These are phyloP conservation scores for Arrhamphus sclerolepis DNA, from an alignment of 2,797 vertebrate genomes.

Conservation along the genomic window DNA sequence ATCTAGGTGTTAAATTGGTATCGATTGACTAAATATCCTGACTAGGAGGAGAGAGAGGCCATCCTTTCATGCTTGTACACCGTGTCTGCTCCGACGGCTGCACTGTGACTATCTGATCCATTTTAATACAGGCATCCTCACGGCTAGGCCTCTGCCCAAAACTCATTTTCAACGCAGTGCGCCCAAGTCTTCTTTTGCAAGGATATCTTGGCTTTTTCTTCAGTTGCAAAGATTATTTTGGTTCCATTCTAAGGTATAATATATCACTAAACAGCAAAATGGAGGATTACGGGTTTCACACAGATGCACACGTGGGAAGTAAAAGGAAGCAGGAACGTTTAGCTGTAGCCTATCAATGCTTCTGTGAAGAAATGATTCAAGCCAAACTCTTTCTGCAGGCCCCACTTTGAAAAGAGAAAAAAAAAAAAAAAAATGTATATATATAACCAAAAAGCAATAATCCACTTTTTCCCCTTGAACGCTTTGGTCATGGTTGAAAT, in stretches of 20 bases:
- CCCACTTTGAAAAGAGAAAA: constrained; percentile 20
- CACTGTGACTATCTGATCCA: constrained; percentile 75
- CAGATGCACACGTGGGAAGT: constrained; percentile 14
- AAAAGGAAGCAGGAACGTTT: constrained; percentile 2
- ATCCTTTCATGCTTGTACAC: constrained; percentile 66
- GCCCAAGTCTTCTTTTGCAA: constrained; percentile 31
- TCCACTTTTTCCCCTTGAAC: constrained; percentile 33
- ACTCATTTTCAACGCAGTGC: constrained; percentile 66
- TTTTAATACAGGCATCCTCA: constrained; percentile 71
- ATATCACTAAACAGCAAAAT: constrained; percentile 31
- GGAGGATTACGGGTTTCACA: constrained; percentile 43
- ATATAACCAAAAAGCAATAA: constrained; percentile 27
- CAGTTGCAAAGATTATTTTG: constrained; percentile 42
- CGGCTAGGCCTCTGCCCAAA: constrained; percentile 58
- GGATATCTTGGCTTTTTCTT: constrained; percentile 40
- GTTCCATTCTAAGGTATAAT: constrained; percentile 32
- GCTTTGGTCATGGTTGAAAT: constrained; percentile 59
- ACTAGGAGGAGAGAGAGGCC: constrained; percentile 64
- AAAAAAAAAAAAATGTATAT: neutral
- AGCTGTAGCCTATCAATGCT: constrained; percentile 9
- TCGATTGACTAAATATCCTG: constrained; percentile 78
- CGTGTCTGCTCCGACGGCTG: constrained; percentile 60
- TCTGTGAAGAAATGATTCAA: constrained; percentile 17
- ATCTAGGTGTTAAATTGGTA: constrained; percentile 78
- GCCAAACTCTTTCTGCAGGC: constrained; percentile 18